phyloP scores from a whole-genome alignment of 2,888 invertebrate genomes.

The Caenorhabditis sulstoni region DNA sequence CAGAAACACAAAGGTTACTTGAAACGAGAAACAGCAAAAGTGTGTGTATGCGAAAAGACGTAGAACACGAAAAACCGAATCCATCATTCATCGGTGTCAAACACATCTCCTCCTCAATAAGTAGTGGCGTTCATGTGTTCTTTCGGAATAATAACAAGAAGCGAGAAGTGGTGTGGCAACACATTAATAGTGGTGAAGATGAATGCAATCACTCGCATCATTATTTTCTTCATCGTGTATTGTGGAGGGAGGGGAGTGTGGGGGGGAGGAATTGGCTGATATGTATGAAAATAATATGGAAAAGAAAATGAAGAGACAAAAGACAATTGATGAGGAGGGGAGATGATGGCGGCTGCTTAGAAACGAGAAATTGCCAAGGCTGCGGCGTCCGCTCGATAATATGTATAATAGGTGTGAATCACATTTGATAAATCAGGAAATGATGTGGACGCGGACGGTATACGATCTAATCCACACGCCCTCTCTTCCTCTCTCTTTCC shows the following conservation, averaged over 20 bases:
- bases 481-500: too few relatives aligned
- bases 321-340: constrained; percentile 11
- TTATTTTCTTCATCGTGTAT: constrained; percentile 6
- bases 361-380: constrained; percentile 46
- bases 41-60: too few relatives aligned
- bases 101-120: too few relatives aligned
- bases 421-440: constrained; percentile 39
- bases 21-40: too few relatives aligned
- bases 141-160: constrained; percentile 29
- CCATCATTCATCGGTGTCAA: neutral
- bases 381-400: constrained; percentile 1
- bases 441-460: neutral
- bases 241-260: constrained; percentile 9
- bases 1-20: too few relatives aligned
- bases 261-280: constrained; percentile 5
- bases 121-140: neutral
- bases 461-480: too few relatives aligned
- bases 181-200: constrained; percentile 23
- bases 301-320: constrained; percentile 21
- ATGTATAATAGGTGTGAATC: constrained; percentile 51
- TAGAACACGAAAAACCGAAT: too few relatives aligned
- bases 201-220: constrained; percentile 35
- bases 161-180: neutral
- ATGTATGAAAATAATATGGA: constrained; percentile 11
- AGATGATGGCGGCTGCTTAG: constrained; percentile 26